Evolutionary conservation across 2,113 vertebrate genomes (phyloP).

Genomic region (Vimba vimba): DNA sequence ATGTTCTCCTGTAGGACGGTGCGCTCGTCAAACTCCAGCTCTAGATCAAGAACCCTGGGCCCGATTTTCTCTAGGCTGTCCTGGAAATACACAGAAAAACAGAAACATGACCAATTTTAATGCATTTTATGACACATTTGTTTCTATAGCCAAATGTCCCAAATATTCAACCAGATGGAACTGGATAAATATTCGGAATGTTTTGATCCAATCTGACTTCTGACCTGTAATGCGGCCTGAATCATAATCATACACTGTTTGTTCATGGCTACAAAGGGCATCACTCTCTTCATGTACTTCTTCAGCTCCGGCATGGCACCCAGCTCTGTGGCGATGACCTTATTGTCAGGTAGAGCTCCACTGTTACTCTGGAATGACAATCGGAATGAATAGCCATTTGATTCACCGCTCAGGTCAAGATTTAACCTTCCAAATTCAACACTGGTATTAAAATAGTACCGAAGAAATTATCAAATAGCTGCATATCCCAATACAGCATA

Average conservation of each 20-base stretch:
- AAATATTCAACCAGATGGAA: too few species aligned
- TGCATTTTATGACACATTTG: too few species aligned
- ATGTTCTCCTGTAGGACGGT: conserved; percentile 92
- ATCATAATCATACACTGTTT: too few species aligned
- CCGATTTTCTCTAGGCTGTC: conserved; percentile 95
- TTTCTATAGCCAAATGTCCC: too few species aligned
- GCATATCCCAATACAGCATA: too few species aligned
- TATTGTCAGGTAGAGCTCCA: conserved; percentile 91
- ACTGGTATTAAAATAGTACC: not conserved
- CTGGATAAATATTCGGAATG: too few species aligned
- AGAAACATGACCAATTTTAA: not conserved
- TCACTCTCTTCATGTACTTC: conserved; percentile 96
- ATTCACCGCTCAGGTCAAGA: not conserved
- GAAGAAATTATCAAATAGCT: not conserved
- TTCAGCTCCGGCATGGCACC: conserved; percentile 87
- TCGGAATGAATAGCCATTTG: not conserved
- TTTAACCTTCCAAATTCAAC: not conserved
- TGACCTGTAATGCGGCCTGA: too few species aligned
- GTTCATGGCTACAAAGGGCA: conserved; percentile 97
- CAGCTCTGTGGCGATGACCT: conserved; percentile 88
- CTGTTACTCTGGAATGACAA: conserved; percentile 74
- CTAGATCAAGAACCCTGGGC: conserved; percentile 86
- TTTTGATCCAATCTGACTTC: too few species aligned
- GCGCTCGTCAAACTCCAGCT: conserved; percentile 93
- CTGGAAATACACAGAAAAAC: conserved; percentile 66